Base-by-base conservation (phyloP, 2,113 vertebrate genomes). In the Mohoua ochrocephala region DNA sequence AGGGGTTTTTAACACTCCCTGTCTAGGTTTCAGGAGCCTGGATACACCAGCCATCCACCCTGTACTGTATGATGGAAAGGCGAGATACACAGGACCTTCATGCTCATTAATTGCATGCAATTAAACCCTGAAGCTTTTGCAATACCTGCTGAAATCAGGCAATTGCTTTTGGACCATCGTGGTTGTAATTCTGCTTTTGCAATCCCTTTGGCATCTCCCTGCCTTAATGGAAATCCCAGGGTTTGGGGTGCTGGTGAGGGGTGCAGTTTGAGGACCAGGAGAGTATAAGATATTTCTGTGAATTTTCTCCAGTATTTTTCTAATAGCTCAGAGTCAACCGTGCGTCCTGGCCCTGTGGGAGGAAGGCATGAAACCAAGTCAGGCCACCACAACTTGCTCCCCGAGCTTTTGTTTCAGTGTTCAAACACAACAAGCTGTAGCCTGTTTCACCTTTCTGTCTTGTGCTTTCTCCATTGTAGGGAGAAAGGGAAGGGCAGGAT, bases 291-390 rank as follows among this genome's bases (percentile, higher is more conserved):
- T 57, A 15, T n/a, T 94, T 84, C 33, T 17, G 7, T 54, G 44
- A 47, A 42, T 57, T 33, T 44, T 85, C 30, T 27, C 8, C 30
- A 7, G 33, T 84, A 19, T 74, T 94, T 52, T 70, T 74, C 35
- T 84, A 15, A 18, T 13, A 75, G 35, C 27, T 87, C 18, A 54
- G 65, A 78, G 60, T 35, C 60, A 82, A 5, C 27, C 7, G 1
- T n/a, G 24, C 1, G 0, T 64, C 60, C 69, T 71, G 47, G 39
- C 35, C 1, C 0, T 0, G 5, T 56, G 69, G 57, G 52, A 68
- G 47, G 33, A 79, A 57, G 37, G 21, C 53, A 50, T 11, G n/a
- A 75, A 87, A 56, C 18, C 3, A 1, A 91, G 37, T 47, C 56
- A 64, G 44, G 52, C 15, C 3, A 3, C 61, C 5, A 11, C 19